Evolutionary conservation across 2,797 vertebrate species (phyloP), one percentile per base, ranked within the genome.

Genomic region (Tenualosa thibaudeaui): DNA sequence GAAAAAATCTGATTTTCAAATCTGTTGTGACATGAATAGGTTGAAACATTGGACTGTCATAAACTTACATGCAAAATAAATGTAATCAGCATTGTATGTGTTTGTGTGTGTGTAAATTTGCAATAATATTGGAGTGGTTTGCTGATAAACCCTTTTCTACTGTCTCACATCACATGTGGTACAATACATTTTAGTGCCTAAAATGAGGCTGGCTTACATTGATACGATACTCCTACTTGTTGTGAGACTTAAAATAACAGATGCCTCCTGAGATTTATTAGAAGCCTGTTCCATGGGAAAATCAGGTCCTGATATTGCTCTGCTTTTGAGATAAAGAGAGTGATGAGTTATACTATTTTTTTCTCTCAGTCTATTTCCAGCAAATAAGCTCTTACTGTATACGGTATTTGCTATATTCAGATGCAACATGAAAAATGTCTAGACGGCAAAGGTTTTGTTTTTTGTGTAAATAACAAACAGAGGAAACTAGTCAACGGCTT

Each of bases 401-500:
- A 8, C 26, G 3, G 3, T 8, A 31, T 24, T 68, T 68, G 62
- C 24, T 68, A 68, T 68, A 68, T 31, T 68, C 62, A 68, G 62
- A 68, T 26, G 26, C 31, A 15, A 31, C 9, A 8, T 65, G 26
- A 26, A 12, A 68, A 37, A 37, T 68, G 24, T 68, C 26, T 68
- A 68, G 12, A 68, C 24, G 3, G 62, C 31, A 40, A 9, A 37
- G 65, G 65, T 71, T 71, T 71, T 37, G 65, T 71, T 71, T 37
- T 71, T 71, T 37, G 65, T 37, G 65, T 71, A 71, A 71, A 71
- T 71, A 71, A 4, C 65, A 71, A 71, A 71, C 9, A 37, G 62
- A 68, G 58, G 26, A 62, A n/a, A n/a, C n/a, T n/a, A 12, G 8
- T 26, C n/a, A 24, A 37, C 65, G 13, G 3, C 26, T 71, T 71